These are phyloP conservation scores for Trachelus troglodyta DNA, from an alignment of 2,888 invertebrate species.

Conservation along the genomic window DNA sequence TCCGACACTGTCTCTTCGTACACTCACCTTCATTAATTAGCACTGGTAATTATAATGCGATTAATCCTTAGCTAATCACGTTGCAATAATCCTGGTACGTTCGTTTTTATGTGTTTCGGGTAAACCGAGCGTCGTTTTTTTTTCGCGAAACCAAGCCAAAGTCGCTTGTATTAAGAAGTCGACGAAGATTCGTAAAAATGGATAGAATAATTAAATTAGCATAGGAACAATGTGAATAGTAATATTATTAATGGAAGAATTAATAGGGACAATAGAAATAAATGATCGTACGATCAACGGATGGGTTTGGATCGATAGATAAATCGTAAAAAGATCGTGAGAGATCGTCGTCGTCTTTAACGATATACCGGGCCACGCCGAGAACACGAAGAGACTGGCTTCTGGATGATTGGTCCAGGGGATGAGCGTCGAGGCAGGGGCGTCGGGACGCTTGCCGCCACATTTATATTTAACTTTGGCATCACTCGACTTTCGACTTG, in stretches of 20 bases:
- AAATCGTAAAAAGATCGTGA: neutral
- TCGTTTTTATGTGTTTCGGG: neutral
- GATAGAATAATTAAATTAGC: neutral
- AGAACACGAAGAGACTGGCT: slow-evolving; percentile 62
- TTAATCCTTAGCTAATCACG: neutral
- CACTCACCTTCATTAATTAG: neutral
- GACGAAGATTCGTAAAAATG: neutral
- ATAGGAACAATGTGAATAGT: neutral
- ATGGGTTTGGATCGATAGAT: neutral
- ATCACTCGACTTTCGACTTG: slow-evolving; percentile 61
- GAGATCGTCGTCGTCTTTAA: slow-evolving; percentile 14
- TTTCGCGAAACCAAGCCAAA: neutral
- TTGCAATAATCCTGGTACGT: neutral
- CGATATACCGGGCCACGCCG: slow-evolving; percentile 50
- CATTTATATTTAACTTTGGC: slow-evolving; percentile 67
- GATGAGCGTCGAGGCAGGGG: slow-evolving; percentile 53
- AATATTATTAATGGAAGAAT: neutral
- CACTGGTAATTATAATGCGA: neutral
- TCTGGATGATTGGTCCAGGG: slow-evolving; percentile 62
- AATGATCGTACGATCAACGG: neutral
- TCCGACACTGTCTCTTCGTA: neutral
- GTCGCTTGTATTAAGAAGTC: neutral
- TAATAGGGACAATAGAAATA: neutral
- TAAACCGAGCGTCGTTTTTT: neutral
- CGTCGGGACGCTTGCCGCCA: slow-evolving; percentile 53